These are phyloP conservation scores for Sciurus niger DNA, from an alignment of 2,113 vertebrate species.

Conservation along the genomic window DNA sequence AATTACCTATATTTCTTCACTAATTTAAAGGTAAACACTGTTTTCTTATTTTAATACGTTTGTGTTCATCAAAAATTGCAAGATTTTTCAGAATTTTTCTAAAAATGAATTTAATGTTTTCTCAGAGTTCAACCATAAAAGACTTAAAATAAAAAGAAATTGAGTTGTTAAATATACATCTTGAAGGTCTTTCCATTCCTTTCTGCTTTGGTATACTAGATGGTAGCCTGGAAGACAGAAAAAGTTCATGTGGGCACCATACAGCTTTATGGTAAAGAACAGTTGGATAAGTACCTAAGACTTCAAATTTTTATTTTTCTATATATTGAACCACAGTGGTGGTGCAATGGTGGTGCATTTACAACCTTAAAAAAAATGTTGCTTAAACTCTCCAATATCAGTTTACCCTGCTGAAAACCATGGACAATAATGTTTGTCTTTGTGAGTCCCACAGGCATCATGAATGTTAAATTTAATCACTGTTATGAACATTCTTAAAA, in stretches of 20 bases:
- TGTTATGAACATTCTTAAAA: neutral
- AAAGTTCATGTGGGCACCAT: neutral
- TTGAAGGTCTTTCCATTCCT: neutral
- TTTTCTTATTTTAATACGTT: neutral
- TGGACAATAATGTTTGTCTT: neutral
- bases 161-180: neutral
- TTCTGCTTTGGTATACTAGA: neutral
- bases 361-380: neutral
- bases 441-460: neutral
- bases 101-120: neutral
- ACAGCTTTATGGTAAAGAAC: slow-evolving; percentile 9
- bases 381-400: neutral
- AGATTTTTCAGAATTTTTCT: too few species aligned
- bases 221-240: neutral
- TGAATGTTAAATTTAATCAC: neutral
- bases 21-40: neutral
- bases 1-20: neutral
- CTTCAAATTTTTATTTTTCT: neutral
- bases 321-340: neutral
- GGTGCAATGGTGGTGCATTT: neutral
- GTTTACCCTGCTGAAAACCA: neutral
- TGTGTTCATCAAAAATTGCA: neutral
- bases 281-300: neutral
- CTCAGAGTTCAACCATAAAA: neutral
- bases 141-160: neutral